Conservation (phyloP, 2,888 invertebrate species). For the Itoplectis maculator region DNA sequence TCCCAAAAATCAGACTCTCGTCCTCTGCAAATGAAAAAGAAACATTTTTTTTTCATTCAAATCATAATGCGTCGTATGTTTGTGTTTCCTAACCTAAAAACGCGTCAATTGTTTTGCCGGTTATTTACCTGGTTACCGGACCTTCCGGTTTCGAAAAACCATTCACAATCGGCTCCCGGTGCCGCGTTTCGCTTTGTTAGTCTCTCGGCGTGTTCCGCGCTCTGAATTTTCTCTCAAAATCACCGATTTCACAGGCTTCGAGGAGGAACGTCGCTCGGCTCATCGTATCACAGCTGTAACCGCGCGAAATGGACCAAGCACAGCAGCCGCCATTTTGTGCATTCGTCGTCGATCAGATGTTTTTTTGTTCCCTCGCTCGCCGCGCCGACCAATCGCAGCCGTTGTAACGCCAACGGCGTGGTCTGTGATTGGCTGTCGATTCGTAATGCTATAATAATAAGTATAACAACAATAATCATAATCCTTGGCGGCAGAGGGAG, state of each 20-base stretch:
- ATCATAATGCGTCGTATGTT: background rate
- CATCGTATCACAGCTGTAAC: constrained; percentile 27
- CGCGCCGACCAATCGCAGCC: background rate
- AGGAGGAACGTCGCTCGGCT: background rate
- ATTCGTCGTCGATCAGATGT: constrained; percentile 14
- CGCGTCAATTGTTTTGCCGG: background rate
- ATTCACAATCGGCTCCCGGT: background rate
- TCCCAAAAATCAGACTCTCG: background rate
- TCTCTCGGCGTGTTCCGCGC: background rate
- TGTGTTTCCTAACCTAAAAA: constrained; percentile 8
- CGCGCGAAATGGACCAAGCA: constrained; percentile 31
- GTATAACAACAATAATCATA: background rate
- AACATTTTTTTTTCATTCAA: background rate
- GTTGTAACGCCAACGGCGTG: background rate
- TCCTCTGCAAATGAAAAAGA: constrained; percentile 37
- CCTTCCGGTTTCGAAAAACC: background rate
- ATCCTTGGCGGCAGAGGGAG: background rate
- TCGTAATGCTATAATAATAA: background rate
- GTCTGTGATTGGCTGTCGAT: constrained; percentile 1
- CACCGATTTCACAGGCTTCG: background rate
- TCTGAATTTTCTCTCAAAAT: background rate
- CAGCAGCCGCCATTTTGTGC: constrained; percentile 54
- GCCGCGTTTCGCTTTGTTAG: too few species aligned
- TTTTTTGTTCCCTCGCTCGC: constrained; percentile 16
- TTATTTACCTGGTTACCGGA: constrained; percentile 12